Base-by-base conservation (phyloP, 2,888 invertebrate genomes). In the Plusia festucae region DNA sequence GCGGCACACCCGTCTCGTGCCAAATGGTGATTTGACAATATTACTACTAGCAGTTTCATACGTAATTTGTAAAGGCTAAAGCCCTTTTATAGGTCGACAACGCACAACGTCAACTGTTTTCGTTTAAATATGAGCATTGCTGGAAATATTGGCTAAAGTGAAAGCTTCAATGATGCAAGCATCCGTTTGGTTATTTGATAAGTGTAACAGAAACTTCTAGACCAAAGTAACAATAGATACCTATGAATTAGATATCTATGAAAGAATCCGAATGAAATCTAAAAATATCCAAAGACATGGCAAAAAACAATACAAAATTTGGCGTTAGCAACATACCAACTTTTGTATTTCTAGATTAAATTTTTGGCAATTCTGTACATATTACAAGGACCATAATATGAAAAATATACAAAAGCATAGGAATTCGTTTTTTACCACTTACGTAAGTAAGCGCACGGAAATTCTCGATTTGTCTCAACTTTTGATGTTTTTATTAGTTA, bases 11-110 rank as follows among this genome's bases (percentile, higher is more conserved):
- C 76, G 82, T 73, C 81, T 80, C 70, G 79, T 81, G 82, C 84
- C 83, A 87, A 87, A 86, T 83, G 81, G 84, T 85, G 81, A 84
- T 85, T 86, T 85, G 84, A 85, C 86, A 86, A 85, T 85, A 83
- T 85, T 86, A 80, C 78, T 78, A 78, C 65, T 73, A 81, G 79
- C 73, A 76, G 69, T 82, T 83, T 82, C 60, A 79, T 80, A 78
- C 72, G 76, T 82, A 76, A 78, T 81, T 81, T 71, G 70, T 73
- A 67, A 68, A 75, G 56, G 70, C 67, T 71, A 68, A 72, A 61
- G 58, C 73, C 75, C 78, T 79, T 82, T 73, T 78, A 73, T 67
- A 63, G 73, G 58, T 68, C 46, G 63, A 27, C 58, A 55, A 68
- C 55, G 57, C 60, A 54, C 55, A 60, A 52, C 16, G 51, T 51